Percentiles rank a stretch among this genome's conserved stretches.
Evolutionary conservation across 2,797 vertebrate genomes (phyloP).

Genomic region (Rousettus madagascariensis): DNA sequence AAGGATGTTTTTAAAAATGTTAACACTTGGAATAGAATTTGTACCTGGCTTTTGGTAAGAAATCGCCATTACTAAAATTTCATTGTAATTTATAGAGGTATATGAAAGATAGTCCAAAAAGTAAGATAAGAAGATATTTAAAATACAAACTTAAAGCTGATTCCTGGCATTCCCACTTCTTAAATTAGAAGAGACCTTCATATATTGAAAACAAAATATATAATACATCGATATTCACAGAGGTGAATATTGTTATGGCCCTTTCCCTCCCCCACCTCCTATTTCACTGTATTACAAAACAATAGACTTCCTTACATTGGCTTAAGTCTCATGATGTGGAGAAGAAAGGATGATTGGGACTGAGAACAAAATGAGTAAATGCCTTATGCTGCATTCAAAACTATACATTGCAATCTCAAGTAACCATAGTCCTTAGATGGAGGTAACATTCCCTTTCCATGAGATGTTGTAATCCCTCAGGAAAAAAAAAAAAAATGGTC

Average conservation of each 20-base stretch:
- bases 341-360: background rate
- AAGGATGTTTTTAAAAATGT: background rate
- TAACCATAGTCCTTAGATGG: background rate
- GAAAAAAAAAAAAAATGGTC: background rate
- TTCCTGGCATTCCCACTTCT: background rate
- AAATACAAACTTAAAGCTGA: background rate
- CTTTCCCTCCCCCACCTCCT: background rate
- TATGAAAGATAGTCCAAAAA: background rate
- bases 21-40: background rate
- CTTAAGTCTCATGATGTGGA: background rate
- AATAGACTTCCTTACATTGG: background rate
- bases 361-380: background rate
- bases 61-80: conserved; percentile 30
- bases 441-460: background rate
- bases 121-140: background rate
- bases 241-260: background rate
- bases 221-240: background rate
- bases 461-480: background rate
- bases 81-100: background rate
- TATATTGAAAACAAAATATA: background rate
- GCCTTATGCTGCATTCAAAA: background rate
- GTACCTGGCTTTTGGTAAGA: conserved; percentile 1
- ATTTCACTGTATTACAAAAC: background rate
- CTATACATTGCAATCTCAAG: background rate
- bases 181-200: background rate